phyloP scores from a whole-genome alignment of 2,888 invertebrate species.

The Criorhina ranunculi region DNA sequence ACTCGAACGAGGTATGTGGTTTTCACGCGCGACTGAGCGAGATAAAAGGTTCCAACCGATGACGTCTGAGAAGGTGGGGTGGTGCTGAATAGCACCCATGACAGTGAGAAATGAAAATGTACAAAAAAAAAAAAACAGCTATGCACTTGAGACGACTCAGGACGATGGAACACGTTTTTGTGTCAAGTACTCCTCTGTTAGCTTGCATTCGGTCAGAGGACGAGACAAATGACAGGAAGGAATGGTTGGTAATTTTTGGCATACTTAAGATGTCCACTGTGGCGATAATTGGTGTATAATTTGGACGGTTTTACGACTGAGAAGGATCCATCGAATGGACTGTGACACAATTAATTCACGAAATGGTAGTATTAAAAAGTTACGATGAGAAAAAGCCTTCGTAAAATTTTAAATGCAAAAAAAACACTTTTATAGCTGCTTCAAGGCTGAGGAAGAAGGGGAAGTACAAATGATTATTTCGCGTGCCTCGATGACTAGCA shows the following conservation, averaged over 20 bases:
- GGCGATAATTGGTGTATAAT: slow-evolving; percentile 30
- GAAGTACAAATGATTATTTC: too few species aligned
- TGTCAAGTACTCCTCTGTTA: slow-evolving; percentile 5
- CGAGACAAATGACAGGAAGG: not conserved
- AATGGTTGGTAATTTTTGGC: slow-evolving; percentile 24
- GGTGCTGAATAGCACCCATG: not conserved
- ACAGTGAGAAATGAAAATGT: slow-evolving; percentile 13
- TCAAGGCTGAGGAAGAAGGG: too few species aligned
- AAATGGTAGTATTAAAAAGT: not conserved
- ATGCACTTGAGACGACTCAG: slow-evolving; percentile 24
- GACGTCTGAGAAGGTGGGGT: slow-evolving; percentile 12
- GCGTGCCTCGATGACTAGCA: too few species aligned
- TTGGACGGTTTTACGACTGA: slow-evolving; percentile 23
- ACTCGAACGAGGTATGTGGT: slow-evolving; percentile 11
- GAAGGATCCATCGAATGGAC: not conserved
- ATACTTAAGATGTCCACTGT: slow-evolving; percentile 4
- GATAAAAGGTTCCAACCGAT: slow-evolving; percentile 21
- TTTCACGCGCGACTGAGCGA: slow-evolving; percentile 17
- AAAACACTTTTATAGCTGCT: not conserved
- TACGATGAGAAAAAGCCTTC: not conserved
- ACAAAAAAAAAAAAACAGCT: slow-evolving; percentile 4
- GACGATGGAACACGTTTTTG: slow-evolving; percentile 6
- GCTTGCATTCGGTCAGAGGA: slow-evolving; percentile 13
- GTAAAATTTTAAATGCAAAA: not conserved
- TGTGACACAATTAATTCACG: slow-evolving; percentile 4